These are phyloP conservation scores for Scaptomyza montana DNA, from an alignment of 1,140 invertebrate species.

Conservation along the genomic window DNA sequence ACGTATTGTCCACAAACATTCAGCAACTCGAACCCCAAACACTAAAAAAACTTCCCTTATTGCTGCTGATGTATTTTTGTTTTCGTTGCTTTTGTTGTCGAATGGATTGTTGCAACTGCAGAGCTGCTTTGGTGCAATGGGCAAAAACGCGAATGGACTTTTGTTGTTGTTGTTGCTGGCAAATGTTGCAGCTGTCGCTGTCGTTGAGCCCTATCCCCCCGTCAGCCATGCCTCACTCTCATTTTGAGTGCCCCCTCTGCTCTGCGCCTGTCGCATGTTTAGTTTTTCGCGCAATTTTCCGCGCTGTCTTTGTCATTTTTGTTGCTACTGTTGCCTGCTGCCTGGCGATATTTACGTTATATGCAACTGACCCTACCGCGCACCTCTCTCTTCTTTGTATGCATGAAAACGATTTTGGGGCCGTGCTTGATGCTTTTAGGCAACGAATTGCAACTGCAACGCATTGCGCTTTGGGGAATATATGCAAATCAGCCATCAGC, in stretches of 20 bases:
- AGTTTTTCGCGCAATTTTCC: conserved; percentile 81
- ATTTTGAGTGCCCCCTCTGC: conserved; percentile 1
- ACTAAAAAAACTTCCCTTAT: conserved; percentile 42
- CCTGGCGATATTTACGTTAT: conserved; percentile 57
- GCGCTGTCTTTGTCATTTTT: conserved; percentile 73
- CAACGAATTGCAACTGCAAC: conserved; percentile 70
- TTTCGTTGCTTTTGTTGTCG: conserved; percentile 24
- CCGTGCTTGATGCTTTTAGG: conserved; percentile 62
- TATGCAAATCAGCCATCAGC: conserved; percentile 75
- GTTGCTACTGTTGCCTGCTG: conserved; percentile 10
- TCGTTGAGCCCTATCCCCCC: background rate
- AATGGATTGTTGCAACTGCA: conserved; percentile 37
- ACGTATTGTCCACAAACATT: conserved; percentile 7
- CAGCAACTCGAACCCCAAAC: background rate
- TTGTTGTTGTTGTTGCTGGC: conserved; percentile 48
- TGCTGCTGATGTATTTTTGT: conserved; percentile 56
- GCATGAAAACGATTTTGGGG: conserved; percentile 5
- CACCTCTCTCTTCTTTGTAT: background rate
- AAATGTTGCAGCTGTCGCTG: conserved; percentile 60
- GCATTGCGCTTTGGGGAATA: conserved; percentile 73
- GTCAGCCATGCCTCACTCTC: too few species aligned
- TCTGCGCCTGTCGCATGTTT: conserved; percentile 53
- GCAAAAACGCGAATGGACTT: conserved; percentile 63
- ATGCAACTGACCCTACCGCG: conserved; percentile 18
- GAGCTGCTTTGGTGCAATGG: conserved; percentile 54